phyloP scores from a whole-genome alignment of 2,797 vertebrate species.

The Phrynocephalus forsythii region DNA sequence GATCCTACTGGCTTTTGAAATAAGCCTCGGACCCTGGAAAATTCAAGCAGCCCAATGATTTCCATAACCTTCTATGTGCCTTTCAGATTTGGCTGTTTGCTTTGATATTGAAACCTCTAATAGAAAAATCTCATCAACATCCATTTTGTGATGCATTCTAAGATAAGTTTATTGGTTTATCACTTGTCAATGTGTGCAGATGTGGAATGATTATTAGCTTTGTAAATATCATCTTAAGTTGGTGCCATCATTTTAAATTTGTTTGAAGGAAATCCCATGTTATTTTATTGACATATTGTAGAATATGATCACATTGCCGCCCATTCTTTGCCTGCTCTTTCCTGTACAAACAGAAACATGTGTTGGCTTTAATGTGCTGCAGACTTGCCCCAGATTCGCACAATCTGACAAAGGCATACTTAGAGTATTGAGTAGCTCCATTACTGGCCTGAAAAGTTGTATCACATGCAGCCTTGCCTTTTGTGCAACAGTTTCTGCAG shows the following conservation, averaged over 20 bases:
- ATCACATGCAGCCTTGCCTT: background rate
- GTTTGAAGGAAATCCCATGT: background rate
- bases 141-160: background rate
- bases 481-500: background rate
- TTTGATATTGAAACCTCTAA: background rate
- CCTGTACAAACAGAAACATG: conserved; percentile 1
- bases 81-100: background rate
- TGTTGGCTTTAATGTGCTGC: background rate
- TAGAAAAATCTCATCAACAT: background rate
- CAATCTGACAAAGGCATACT: conserved; percentile 10
- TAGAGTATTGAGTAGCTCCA: background rate
- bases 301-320: conserved; percentile 3
- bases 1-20: background rate
- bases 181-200: background rate
- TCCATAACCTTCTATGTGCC: background rate
- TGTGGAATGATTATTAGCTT: background rate
- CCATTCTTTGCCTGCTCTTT: background rate
- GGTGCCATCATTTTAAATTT: background rate
- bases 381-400: background rate
- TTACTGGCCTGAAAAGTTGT: conserved; percentile 9
- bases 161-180: background rate
- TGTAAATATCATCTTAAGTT: background rate
- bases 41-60: background rate
- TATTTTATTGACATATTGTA: conserved; percentile 12
- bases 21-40: background rate